Evolutionary conservation across 2,888 invertebrate species (phyloP).

Genomic region (Apodemia duryi): DNA sequence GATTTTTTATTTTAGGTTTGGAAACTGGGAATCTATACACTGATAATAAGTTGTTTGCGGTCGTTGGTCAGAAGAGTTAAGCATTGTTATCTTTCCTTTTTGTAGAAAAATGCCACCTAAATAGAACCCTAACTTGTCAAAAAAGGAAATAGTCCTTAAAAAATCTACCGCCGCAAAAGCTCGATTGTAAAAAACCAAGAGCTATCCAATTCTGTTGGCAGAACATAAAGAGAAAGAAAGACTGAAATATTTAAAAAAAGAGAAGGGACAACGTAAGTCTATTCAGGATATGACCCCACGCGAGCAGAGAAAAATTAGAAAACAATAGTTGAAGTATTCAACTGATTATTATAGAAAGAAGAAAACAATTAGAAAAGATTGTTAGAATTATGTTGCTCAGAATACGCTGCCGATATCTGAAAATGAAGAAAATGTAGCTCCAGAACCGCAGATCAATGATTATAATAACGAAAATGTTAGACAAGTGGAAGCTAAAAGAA

Average conservation of each 20-base stretch:
- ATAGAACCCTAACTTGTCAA: background rate
- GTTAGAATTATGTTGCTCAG: background rate
- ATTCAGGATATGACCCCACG: constrained; percentile 4
- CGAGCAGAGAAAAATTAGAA: constrained; percentile 7
- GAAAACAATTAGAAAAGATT: background rate
- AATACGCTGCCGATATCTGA: background rate
- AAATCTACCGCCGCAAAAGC: background rate
- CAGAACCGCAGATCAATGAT: background rate
- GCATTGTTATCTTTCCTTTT: background rate
- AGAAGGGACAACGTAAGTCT: constrained; percentile 1
- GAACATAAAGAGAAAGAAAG: background rate
- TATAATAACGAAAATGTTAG: background rate
- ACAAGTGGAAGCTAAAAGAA: constrained; percentile 3
- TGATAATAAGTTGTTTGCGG: too few species aligned
- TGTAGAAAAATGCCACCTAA: constrained; percentile 5
- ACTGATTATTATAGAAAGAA: constrained; percentile 5
- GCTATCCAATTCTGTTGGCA: background rate
- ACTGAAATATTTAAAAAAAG: constrained; percentile 4
- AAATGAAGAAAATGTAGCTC: constrained; percentile 5
- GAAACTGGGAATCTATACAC: too few species aligned
- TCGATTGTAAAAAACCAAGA: constrained; percentile 1
- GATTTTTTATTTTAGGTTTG: too few species aligned
- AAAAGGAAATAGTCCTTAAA: background rate
- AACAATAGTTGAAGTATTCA: background rate
- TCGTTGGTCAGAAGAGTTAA: background rate